Conservation (phyloP, 2,797 vertebrate species). For the Ammospiza maritima region DNA sequence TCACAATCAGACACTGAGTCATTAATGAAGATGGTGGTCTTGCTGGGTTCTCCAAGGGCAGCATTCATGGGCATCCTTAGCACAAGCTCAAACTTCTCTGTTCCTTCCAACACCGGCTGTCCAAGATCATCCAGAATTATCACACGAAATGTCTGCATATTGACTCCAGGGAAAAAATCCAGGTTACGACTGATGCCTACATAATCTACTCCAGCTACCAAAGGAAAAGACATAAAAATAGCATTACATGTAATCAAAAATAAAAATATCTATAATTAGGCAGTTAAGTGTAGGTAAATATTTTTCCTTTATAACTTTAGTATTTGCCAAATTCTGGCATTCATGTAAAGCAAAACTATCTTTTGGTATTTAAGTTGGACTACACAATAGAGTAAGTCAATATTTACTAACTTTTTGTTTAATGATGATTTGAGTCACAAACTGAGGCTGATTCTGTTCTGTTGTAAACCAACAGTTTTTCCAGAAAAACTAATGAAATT, state of each 20-base stretch:
- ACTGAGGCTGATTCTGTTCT: neutral
- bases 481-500: neutral
- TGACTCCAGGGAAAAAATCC: slow-evolving; percentile 92
- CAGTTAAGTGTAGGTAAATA: neutral
- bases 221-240: neutral
- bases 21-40: slow-evolving; percentile 86
- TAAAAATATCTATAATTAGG: neutral
- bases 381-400: neutral
- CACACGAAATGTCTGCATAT: slow-evolving; percentile 88
- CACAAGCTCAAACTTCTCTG: slow-evolving; percentile 90
- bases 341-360: neutral
- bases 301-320: neutral
- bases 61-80: slow-evolving; percentile 92
- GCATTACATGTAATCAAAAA: neutral
- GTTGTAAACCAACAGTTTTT: neutral
- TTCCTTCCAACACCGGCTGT: slow-evolving; percentile 88
- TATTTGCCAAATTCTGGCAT: neutral
- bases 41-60: slow-evolving; percentile 89
- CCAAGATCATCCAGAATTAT: slow-evolving; percentile 92
- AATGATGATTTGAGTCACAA: neutral
- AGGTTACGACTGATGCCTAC: slow-evolving; percentile 93
- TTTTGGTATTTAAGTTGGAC: neutral
- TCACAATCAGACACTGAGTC: slow-evolving; percentile 92
- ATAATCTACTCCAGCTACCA: slow-evolving; percentile 90
- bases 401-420: neutral